Percentiles rank a stretch among this genome's conserved stretches.
These are phyloP conservation scores for Zeugodacus cucurbitae DNA, from an alignment of 1,140 invertebrate species.

Conservation along the genomic window DNA sequence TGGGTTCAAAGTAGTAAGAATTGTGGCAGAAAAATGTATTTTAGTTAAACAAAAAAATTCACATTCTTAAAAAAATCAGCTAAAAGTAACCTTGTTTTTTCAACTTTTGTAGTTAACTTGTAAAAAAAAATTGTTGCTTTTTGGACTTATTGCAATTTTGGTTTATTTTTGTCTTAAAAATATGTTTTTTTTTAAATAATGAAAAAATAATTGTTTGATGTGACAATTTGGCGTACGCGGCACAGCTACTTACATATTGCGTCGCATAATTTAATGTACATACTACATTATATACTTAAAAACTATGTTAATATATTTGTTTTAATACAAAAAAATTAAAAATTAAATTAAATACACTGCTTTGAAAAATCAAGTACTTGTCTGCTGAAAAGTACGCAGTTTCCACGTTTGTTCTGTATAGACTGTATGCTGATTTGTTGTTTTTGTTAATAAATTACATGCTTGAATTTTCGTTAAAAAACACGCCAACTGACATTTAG, in stretches of 20 bases:
- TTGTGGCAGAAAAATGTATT: not conserved
- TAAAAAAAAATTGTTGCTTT: not conserved
- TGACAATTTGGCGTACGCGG: conserved; percentile 11
- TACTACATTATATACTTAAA: conserved; percentile 6
- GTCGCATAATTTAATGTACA: not conserved
- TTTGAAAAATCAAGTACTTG: not conserved
- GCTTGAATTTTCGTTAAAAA: not conserved
- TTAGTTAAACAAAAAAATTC: not conserved
- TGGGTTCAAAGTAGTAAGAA: not conserved
- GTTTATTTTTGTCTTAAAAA: not conserved
- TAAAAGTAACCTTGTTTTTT: not conserved
- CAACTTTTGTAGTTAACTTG: not conserved
- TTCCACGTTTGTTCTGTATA: not conserved
- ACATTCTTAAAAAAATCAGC: not conserved
- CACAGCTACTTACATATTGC: not conserved
- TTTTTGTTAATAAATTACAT: not conserved
- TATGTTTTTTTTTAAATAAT: not conserved
- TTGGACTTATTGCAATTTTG: conserved; percentile 16
- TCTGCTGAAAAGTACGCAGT: not conserved
- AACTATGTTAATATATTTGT: conserved; percentile 6
- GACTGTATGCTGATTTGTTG: not conserved
- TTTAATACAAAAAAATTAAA: not conserved
- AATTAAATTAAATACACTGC: not conserved
- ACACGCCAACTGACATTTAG: not conserved
- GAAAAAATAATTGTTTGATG: not conserved